These are phyloP conservation scores for Oeneis ivallda DNA, from an alignment of 2,888 invertebrate species.

Conservation along the genomic window DNA sequence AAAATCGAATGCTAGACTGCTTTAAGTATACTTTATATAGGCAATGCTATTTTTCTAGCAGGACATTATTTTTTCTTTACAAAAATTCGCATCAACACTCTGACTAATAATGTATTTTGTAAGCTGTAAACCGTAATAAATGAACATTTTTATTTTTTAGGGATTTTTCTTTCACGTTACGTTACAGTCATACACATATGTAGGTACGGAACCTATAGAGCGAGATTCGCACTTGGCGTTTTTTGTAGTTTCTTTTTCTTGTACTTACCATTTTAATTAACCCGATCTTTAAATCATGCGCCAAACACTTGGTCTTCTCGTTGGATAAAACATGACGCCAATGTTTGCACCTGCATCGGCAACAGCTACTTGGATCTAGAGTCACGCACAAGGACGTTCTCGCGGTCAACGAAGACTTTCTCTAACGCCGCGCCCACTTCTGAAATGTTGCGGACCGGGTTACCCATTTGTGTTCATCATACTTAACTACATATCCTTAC, in stretches of 20 bases:
- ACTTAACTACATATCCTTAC: slow-evolving; percentile 45
- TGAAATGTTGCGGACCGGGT: slow-evolving; percentile 68
- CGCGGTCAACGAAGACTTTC: slow-evolving; percentile 59
- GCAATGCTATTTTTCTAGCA: too few species aligned
- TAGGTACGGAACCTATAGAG: too few species aligned
- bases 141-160: too few species aligned
- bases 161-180: too few species aligned
- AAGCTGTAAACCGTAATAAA: too few species aligned
- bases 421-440: slow-evolving; percentile 57
- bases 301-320: neutral
- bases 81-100: too few species aligned
- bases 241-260: neutral
- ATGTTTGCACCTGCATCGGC: slow-evolving; percentile 23
- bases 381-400: slow-evolving; percentile 57
- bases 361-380: slow-evolving; percentile 24
- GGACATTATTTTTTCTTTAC: too few species aligned
- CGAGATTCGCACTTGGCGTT: too few species aligned
- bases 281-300: neutral
- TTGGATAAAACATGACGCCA: slow-evolving; percentile 25
- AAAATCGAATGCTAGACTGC: too few species aligned
- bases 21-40: too few species aligned
- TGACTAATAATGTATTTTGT: too few species aligned
- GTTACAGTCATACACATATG: too few species aligned
- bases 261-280: neutral
- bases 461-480: slow-evolving; percentile 59